Evolutionary conservation across 2,113 vertebrate genomes (phyloP).

Genomic region (Pogonocichla stellata): DNA sequence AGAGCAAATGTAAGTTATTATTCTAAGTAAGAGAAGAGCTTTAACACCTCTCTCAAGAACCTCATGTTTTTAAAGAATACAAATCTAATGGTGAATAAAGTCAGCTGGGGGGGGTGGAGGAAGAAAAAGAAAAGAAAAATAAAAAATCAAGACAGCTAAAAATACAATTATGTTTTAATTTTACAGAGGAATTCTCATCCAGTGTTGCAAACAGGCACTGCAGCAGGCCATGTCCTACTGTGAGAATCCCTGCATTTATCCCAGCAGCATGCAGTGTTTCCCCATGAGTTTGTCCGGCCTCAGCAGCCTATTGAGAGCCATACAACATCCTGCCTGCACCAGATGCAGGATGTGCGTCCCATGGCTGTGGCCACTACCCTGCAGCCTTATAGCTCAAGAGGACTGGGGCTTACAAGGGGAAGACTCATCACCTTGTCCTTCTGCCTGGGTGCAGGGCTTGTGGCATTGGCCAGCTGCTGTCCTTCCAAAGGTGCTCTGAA

Average conservation of each 20-base stretch:
- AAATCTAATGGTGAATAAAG: background rate
- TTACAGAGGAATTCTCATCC: background rate
- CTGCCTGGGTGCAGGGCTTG: background rate
- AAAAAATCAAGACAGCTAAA: background rate
- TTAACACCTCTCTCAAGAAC: background rate
- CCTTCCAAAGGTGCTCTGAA: background rate
- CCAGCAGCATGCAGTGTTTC: background rate
- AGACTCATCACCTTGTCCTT: background rate
- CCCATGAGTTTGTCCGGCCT: background rate
- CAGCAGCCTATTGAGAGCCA: background rate
- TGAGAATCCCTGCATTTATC: background rate
- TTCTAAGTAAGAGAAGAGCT: background rate
- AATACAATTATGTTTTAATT: background rate
- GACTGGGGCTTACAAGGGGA: background rate
- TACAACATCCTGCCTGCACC: background rate
- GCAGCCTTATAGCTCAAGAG: background rate
- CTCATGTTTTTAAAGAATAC: background rate
- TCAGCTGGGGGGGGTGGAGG: background rate
- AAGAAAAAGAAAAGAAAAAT: too few species aligned
- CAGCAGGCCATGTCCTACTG: background rate
- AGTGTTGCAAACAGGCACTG: background rate
- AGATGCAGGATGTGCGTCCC: background rate
- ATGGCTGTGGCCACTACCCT: background rate
- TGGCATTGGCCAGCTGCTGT: accelerated
- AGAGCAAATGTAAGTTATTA: background rate